These are phyloP conservation scores for Pachydiplax longipennis DNA, from an alignment of 2,888 invertebrate species.

Conservation along the genomic window DNA sequence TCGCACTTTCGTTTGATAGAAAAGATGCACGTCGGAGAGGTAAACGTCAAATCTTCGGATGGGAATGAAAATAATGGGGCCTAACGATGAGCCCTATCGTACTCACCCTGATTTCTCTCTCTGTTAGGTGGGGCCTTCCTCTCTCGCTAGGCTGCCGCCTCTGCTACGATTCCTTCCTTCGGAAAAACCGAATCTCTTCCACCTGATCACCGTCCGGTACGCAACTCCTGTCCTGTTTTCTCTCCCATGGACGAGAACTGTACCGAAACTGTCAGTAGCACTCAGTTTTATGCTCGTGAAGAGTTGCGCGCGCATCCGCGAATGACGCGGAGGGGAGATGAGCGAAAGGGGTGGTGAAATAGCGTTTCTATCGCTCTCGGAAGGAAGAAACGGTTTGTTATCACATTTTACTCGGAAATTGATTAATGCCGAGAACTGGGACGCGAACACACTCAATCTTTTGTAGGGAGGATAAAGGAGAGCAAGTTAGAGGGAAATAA, in stretches of 20 bases:
- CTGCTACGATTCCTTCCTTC: neutral
- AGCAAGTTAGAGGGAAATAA: neutral
- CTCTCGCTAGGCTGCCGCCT: neutral
- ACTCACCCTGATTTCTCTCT: neutral
- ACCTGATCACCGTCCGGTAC: neutral
- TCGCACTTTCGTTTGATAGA: neutral
- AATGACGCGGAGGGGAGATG: neutral
- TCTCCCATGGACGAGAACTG: neutral
- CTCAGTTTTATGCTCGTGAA: neutral
- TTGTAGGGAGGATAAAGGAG: neutral
- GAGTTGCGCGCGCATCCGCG: neutral
- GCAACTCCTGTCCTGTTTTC: neutral
- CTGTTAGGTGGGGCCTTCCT: neutral
- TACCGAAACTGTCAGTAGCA: neutral
- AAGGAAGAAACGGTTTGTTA: neutral
- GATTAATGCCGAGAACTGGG: neutral
- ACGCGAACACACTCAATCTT: neutral
- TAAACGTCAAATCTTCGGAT: neutral
- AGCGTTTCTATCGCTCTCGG: neutral
- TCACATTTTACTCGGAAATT: neutral
- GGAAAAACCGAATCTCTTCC: neutral
- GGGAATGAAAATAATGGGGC: neutral
- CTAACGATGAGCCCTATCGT: neutral
- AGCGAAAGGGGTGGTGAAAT: neutral
- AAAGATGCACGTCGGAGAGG: neutral